Percentiles rank a stretch among this genome's conserved stretches.
Conservation (phyloP, 2,888 invertebrate species). For the Micoletzkya japonica region DNA sequence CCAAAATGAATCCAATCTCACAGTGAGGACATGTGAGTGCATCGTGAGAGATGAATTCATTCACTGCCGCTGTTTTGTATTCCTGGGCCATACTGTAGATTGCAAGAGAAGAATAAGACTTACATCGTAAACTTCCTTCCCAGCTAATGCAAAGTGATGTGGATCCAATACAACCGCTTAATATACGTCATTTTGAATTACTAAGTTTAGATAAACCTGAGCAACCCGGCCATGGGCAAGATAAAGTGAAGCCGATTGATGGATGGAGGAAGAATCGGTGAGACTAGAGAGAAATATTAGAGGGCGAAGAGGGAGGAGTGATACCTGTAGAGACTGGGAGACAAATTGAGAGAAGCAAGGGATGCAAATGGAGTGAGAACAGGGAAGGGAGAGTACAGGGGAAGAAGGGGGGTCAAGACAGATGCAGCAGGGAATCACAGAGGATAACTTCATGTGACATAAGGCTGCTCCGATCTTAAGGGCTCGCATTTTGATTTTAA, state of each 20-base stretch:
- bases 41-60: constrained; percentile 3
- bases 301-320: neutral
- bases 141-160: constrained; percentile 16
- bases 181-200: neutral
- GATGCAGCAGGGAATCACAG: constrained; percentile 10
- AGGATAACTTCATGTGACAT: neutral
- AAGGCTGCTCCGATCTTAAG: constrained; percentile 2
- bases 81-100: neutral
- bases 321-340: neutral
- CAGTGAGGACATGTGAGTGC: constrained; percentile 20
- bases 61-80: constrained; percentile 6
- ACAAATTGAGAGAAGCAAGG: constrained; percentile 12
- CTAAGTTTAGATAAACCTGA: neutral
- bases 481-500: no score
- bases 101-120: neutral
- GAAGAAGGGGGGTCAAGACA: neutral
- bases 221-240: constrained; percentile 18
- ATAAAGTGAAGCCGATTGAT: neutral
- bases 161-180: constrained; percentile 17
- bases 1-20: constrained; percentile 9
- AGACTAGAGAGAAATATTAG: neutral
- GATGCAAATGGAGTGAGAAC: constrained; percentile 10
- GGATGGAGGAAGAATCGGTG: constrained; percentile 12
- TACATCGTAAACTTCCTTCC: neutral
- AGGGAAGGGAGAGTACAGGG: neutral